These are phyloP conservation scores for Sander vitreus DNA, from an alignment of 2,113 vertebrate genomes.

Conservation along the genomic window DNA sequence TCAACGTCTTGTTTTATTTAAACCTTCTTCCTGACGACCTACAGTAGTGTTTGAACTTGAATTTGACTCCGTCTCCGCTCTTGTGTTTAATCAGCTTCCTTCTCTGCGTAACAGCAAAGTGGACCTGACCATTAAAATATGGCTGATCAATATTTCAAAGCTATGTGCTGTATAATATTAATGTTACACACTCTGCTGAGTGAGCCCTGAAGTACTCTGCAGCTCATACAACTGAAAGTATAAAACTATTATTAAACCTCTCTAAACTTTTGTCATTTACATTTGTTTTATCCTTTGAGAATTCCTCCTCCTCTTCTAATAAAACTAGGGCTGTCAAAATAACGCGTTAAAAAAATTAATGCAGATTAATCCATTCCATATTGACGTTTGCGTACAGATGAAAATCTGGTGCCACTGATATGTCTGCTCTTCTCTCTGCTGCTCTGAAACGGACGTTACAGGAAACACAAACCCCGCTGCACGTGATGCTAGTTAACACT, in stretches of 20 bases:
- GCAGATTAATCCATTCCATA: too few relatives aligned
- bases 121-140: conserved; percentile 27
- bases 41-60: neutral
- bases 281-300: neutral
- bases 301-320: neutral
- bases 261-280: neutral
- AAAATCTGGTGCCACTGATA: too few relatives aligned
- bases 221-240: neutral
- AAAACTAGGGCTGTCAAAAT: too few relatives aligned
- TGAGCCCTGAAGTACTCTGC: conserved; percentile 30
- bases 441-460: too few relatives aligned
- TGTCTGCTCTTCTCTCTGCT: too few relatives aligned
- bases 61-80: neutral
- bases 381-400: too few relatives aligned
- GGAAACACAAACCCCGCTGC: too few relatives aligned
- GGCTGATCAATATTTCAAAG: conserved; percentile 58
- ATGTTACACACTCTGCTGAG: conserved; percentile 34
- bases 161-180: conserved; percentile 21
- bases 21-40: neutral
- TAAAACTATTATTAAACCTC: neutral
- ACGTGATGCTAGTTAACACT: too few relatives aligned
- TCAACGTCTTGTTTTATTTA: too few relatives aligned
- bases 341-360: too few relatives aligned
- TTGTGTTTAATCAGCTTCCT: conserved; percentile 21
- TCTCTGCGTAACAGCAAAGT: conserved; percentile 23